Percentiles rank a stretch among this genome's conserved stretches.
phyloP scores from a whole-genome alignment of 2,797 vertebrate genomes.

The Darevskia mixta region DNA sequence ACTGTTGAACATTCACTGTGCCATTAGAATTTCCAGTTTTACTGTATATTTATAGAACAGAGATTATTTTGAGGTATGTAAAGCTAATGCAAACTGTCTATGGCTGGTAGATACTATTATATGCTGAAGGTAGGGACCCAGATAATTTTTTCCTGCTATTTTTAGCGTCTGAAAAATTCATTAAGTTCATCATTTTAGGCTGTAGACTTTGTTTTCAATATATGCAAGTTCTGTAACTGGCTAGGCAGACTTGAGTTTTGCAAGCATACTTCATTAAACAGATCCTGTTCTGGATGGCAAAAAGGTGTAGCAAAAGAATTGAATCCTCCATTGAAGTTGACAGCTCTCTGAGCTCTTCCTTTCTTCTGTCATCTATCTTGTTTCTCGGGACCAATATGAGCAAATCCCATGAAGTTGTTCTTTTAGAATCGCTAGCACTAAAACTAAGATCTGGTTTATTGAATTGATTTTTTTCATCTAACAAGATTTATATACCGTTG shows the following conservation, averaged over 20 bases:
- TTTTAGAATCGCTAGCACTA: neutral
- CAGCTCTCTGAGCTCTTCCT: slow-evolving; percentile 16
- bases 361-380: slow-evolving; percentile 32
- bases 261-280: slow-evolving; percentile 13
- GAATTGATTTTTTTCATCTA: too few species aligned
- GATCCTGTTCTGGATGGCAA: slow-evolving; percentile 27
- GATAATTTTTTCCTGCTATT: neutral
- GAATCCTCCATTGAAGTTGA: slow-evolving; percentile 38
- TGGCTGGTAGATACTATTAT: neutral
- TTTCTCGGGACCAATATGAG: slow-evolving; percentile 16
- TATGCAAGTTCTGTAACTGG: slow-evolving; percentile 22
- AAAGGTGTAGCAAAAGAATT: slow-evolving; percentile 20
- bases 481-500: too few species aligned
- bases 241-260: slow-evolving; percentile 27
- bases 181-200: neutral
- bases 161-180: neutral
- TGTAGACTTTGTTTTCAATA: slow-evolving; percentile 15
- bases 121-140: neutral
- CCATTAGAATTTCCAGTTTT: neutral
- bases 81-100: neutral
- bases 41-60: neutral
- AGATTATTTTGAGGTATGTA: too few species aligned
- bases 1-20: neutral
- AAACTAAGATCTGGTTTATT: slow-evolving; percentile 15
- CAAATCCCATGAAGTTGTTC: slow-evolving; percentile 35